Evolutionary conservation across 2,888 invertebrate genomes (phyloP).

Genomic region (Slavum lentiscoides): DNA sequence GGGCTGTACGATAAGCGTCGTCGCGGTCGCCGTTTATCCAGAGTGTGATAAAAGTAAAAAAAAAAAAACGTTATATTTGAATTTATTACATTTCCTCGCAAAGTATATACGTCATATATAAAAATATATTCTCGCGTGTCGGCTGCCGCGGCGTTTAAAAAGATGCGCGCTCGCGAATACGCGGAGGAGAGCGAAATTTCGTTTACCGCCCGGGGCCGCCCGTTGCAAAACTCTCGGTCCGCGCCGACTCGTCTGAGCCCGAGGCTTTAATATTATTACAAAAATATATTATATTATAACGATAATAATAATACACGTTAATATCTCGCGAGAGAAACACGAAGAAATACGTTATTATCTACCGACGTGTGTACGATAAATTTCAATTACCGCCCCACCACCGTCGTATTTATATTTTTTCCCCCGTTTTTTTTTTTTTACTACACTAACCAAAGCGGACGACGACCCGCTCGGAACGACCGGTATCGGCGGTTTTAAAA

Average conservation of each 20-base stretch:
- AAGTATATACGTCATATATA: background rate
- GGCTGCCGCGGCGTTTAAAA: constrained; percentile 11
- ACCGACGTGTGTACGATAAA: constrained; percentile 16
- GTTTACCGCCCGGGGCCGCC: constrained; percentile 9
- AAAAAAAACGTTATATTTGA: constrained; percentile 19
- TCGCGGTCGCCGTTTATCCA: too few relatives aligned
- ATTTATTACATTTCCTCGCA: constrained; percentile 32
- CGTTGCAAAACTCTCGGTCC: too few relatives aligned
- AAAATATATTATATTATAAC: background rate
- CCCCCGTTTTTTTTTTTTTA: background rate
- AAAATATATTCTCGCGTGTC: background rate
- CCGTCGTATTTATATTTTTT: background rate
- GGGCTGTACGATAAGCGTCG: too few relatives aligned
- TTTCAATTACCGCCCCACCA: constrained; percentile 28
- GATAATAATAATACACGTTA: background rate
- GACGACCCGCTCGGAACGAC: too few relatives aligned
- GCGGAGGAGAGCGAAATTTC: constrained; percentile 14
- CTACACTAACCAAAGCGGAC: too few relatives aligned
- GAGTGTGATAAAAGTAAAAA: background rate
- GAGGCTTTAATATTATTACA: background rate
- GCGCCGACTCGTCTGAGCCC: constrained; percentile 1
- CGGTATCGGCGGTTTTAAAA: too few relatives aligned
- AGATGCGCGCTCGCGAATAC: background rate
- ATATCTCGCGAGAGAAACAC: background rate
- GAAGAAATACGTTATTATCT: background rate